phyloP scores from a whole-genome alignment of 2,888 invertebrate genomes.

The Dendrolimus pini region DNA sequence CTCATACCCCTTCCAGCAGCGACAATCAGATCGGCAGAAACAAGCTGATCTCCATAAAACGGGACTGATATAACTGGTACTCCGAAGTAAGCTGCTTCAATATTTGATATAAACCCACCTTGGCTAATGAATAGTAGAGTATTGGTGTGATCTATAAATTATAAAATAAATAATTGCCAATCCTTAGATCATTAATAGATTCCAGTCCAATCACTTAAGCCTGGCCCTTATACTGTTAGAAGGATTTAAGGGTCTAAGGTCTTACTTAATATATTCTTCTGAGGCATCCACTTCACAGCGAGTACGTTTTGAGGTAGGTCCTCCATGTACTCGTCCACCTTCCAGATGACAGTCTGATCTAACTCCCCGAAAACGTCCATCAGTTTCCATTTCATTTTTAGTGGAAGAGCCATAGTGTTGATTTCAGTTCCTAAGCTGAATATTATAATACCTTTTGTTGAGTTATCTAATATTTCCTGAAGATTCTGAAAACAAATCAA shows the following conservation, averaged over 20 bases:
- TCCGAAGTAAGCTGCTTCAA: slow-evolving; percentile 38
- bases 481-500: slow-evolving; percentile 31
- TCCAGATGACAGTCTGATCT: slow-evolving; percentile 62
- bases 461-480: slow-evolving; percentile 41
- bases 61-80: slow-evolving; percentile 42
- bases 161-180: neutral
- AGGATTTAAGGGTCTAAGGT: too few relatives aligned
- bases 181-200: neutral
- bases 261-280: slow-evolving; percentile 45
- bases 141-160: slow-evolving; percentile 37
- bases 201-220: too few relatives aligned
- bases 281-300: slow-evolving; percentile 42
- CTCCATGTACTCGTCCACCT: slow-evolving; percentile 29
- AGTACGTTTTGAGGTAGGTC: slow-evolving; percentile 49
- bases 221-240: too few relatives aligned
- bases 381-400: slow-evolving; percentile 32
- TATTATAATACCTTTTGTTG: slow-evolving; percentile 54
- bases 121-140: slow-evolving; percentile 33
- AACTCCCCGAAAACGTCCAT: slow-evolving; percentile 47
- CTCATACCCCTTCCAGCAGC: slow-evolving; percentile 25
- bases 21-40: slow-evolving; percentile 25
- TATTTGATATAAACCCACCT: slow-evolving; percentile 31
- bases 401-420: slow-evolving; percentile 35
- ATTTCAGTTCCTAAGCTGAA: slow-evolving; percentile 57
- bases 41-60: slow-evolving; percentile 33